Evolutionary conservation across 2,113 vertebrate species (phyloP), one percentile per base, ranked within the genome.

Genomic region (Ictidomys tridecemlineatus): DNA sequence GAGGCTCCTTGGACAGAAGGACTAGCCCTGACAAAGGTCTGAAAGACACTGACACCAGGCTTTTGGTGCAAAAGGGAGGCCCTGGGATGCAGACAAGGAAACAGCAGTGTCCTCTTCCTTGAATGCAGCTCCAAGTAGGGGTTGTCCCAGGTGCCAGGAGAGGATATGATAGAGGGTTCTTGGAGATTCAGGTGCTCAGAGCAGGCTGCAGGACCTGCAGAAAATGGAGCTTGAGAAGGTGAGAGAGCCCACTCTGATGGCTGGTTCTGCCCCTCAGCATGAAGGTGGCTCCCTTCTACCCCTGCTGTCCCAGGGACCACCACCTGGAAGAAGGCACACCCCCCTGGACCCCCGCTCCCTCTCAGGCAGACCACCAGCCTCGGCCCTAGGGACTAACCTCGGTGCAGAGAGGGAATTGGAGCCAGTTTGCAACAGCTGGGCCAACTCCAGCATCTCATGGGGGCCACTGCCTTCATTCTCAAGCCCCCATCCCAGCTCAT

Each of bases 351-450:
- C 72, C 90, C 76, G 45, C 48, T 67, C 93, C 84, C 89, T 89
- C 93, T 87, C 83, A 78, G 79, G 91, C 96, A 96, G 97, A 97
- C 97, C 97, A 97, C 97, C 96, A 2, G 97, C 97, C 74, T 95
- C 0, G 97, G 93, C 96, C 93, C 92, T 6, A 30, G 96, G 95
- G 97, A 96, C 93, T 28, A 4, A 89, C 87, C 58, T 84, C 4
- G 0, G 65, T 8, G 28, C 83, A 78, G 95, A 95, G 89, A 1
- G 34, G 95, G 96, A 97, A 98, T 61, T 80, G 86, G 97, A 98
- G 96, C 96, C 89, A 74, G 93, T 93, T 93, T 63, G 92, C 97
- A 97, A 97, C 97, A 98, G 97, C 97, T 98, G 97, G 96, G 70
- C 94, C 96, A 76, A 72, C 96, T 98, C 58, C 93, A 83, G 74